A percentile compares a stretch with the other conserved stretches of the same genome.
Evolutionary conservation across 2,888 invertebrate species (phyloP).

Genomic region (Seira ritae): DNA sequence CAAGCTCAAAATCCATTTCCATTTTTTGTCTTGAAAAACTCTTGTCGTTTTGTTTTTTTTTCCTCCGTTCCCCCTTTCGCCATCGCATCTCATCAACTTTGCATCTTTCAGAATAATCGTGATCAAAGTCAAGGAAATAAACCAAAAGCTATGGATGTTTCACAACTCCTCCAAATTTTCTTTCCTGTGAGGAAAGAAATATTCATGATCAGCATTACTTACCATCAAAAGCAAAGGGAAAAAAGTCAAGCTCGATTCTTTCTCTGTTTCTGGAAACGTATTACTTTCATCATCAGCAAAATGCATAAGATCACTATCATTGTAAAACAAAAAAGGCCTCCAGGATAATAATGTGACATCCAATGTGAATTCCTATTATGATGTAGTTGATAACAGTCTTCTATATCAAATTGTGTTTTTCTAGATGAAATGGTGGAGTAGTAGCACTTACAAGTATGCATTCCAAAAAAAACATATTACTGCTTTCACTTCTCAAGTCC

Average conservation of each 20-base stretch:
- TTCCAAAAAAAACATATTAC: slow-evolving; percentile 14
- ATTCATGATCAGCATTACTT: slow-evolving; percentile 35
- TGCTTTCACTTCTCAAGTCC: slow-evolving; percentile 14
- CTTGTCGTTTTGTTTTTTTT: slow-evolving; percentile 17
- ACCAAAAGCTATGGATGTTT: slow-evolving; percentile 10
- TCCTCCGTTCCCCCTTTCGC: neutral
- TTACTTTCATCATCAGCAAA: slow-evolving; percentile 26
- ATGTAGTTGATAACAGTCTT: slow-evolving; percentile 16
- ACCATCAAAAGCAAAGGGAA: neutral
- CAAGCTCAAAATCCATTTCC: neutral
- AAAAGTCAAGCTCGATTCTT: neutral
- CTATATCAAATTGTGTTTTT: slow-evolving; percentile 20
- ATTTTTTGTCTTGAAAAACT: slow-evolving; percentile 12
- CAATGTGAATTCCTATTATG: slow-evolving; percentile 28
- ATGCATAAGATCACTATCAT: neutral
- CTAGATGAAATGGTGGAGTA: slow-evolving; percentile 5
- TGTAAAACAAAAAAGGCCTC: neutral
- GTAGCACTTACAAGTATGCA: neutral
- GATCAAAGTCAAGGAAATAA: slow-evolving; percentile 38
- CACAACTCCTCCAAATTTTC: neutral
- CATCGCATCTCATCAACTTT: slow-evolving; percentile 45
- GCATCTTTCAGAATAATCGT: slow-evolving; percentile 30
- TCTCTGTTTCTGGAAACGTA: neutral
- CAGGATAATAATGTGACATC: slow-evolving; percentile 30
- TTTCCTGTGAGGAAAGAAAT: neutral